Percentiles rank a stretch among this genome's conserved stretches.
phyloP scores from a whole-genome alignment of 2,888 invertebrate genomes.

The Nowickia ferox region DNA sequence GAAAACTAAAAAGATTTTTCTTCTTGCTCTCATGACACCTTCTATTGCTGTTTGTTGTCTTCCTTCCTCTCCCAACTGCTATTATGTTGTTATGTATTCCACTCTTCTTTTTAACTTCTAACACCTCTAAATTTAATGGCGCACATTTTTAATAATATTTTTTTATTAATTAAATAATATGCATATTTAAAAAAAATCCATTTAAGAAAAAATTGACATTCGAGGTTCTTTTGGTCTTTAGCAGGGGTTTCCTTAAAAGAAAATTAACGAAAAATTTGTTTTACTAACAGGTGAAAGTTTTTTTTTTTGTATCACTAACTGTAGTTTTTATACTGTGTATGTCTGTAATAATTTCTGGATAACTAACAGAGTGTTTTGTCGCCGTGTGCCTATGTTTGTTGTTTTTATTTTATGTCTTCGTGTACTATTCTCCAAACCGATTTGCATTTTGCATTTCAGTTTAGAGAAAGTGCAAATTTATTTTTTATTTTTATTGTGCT shows the following conservation, averaged over 20 bases:
- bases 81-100: conserved; percentile 46
- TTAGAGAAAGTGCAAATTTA: conserved; percentile 12
- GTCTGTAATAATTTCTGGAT: conserved; percentile 33
- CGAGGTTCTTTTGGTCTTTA: conserved; percentile 72
- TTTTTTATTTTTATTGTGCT: conserved; percentile 3
- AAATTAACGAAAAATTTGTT: neutral
- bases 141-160: conserved; percentile 30
- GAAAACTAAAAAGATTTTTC: conserved; percentile 18
- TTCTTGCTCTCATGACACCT: conserved; percentile 48
- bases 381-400: conserved; percentile 41
- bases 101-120: conserved; percentile 6
- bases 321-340: conserved; percentile 60
- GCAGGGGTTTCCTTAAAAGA: conserved; percentile 17
- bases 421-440: conserved; percentile 37
- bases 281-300: conserved; percentile 26
- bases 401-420: conserved; percentile 2
- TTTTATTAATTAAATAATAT: conserved; percentile 2
- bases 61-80: conserved; percentile 59
- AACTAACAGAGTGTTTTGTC: conserved; percentile 48
- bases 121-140: conserved; percentile 21
- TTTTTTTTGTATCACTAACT: conserved; percentile 49
- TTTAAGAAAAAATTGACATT: conserved; percentile 79
- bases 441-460: conserved; percentile 9
- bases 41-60: conserved; percentile 19
- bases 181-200: conserved; percentile 1